Evolutionary conservation across 2,113 vertebrate species (phyloP), one percentile per base, ranked within the genome.

Genomic region (Chamaea fasciata): DNA sequence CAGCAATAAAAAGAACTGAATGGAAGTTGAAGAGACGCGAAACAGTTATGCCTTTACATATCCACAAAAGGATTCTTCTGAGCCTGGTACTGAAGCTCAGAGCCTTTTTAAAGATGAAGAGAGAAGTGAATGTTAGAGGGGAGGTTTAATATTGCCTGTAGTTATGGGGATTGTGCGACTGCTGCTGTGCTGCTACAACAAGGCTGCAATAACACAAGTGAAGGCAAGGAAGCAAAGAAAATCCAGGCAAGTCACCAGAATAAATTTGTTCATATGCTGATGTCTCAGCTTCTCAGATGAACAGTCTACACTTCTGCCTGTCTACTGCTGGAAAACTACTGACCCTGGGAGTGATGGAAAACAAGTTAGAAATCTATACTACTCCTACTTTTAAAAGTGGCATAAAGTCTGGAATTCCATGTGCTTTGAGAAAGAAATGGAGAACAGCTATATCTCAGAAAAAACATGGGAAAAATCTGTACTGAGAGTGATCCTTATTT

Each of bases 111-210:
- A 92, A 73, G 57, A 39, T 46, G 73, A 83, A 85, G 88, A 85
- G 74, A 94, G 90, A 92, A 75, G 21, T 33, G 64, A 63, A 91
- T 59, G 64, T 65, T 63, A 94, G 83, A 89, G 57, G 46, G 85
- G 87, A 87, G 71, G 50, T 80, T 92, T 86, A 89, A 76, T 73
- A 65, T 75, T 75, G 91, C 70, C 46, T 74, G 10, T 4, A 69
- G 79, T 60, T 87, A 60, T 1, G 79, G 90, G 83, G 71, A 86
- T 89, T 53, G 42, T 92, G 94, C 12, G 10, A 90, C 83, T 60
- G 63, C 90, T 93, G 83, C 73, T 92, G 68, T 56, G 83, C 96
- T 92, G 95, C 94, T 88, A 87, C 59, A 95, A 94, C 70, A 95
- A 83, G 73, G 63, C 71, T 92, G 94, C 87, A 90, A 65, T 85